Evolutionary conservation across 2,113 vertebrate species (phyloP).

Genomic region (Nymphicus hollandicus): DNA sequence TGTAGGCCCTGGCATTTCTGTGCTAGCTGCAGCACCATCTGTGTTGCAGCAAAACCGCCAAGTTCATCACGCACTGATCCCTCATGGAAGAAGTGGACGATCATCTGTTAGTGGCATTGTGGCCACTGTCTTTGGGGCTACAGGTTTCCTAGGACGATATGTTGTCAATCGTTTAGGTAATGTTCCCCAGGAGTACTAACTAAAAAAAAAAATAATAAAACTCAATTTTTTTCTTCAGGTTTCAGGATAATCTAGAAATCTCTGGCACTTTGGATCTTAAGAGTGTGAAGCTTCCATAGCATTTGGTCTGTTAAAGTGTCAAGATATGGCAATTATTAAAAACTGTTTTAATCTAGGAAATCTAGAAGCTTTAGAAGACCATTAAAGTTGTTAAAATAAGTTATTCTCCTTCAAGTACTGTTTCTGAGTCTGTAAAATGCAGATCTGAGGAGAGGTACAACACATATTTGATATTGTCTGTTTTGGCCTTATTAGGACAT

Average conservation of each 20-base stretch:
- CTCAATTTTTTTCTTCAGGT: background rate
- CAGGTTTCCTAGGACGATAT: slow-evolving; percentile 92
- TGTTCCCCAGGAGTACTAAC: background rate
- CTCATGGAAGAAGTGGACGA: slow-evolving; percentile 88
- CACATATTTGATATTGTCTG: background rate
- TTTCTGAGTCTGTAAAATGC: background rate
- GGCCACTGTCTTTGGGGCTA: slow-evolving; percentile 94
- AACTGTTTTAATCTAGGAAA: background rate
- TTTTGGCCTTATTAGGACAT: background rate
- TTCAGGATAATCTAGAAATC: background rate
- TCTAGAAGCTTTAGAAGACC: background rate
- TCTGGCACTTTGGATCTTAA: background rate
- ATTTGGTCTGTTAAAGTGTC: background rate
- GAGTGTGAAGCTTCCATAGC: background rate
- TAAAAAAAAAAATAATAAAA: rapidly evolving
- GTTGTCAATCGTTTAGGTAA: slow-evolving; percentile 91
- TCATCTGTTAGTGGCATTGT: slow-evolving; percentile 92
- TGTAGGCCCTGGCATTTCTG: slow-evolving; percentile 73
- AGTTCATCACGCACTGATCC: slow-evolving; percentile 83
- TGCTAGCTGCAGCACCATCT: slow-evolving; percentile 61
- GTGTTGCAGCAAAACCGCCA: slow-evolving; percentile 73
- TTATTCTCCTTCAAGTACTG: background rate
- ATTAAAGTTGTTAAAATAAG: background rate
- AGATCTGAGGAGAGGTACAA: background rate
- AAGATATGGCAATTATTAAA: background rate